Conservation (phyloP, 1,140 invertebrate species). For the Dendroctonus ponderosae region DNA sequence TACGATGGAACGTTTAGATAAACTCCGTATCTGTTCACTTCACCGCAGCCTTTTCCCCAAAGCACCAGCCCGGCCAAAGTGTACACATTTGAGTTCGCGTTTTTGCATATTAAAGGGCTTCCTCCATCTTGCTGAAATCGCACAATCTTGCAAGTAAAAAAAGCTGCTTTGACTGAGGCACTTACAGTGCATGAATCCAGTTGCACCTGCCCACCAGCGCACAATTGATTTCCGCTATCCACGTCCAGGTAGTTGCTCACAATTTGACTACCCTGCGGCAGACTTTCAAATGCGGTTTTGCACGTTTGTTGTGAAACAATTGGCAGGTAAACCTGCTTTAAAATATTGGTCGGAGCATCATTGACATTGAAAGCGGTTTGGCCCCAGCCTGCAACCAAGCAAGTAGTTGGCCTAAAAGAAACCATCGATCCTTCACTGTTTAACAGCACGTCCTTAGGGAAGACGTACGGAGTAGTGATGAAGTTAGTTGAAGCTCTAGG, state of each 20-base stretch:
- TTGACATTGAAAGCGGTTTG: too few relatives aligned
- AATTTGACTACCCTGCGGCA: slow-evolving; percentile 14
- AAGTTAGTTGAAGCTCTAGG: too few relatives aligned
- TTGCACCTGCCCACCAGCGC: slow-evolving; percentile 35
- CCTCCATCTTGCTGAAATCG: slow-evolving; percentile 68
- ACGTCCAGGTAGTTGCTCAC: slow-evolving; percentile 24
- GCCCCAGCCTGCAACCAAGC: too few relatives aligned
- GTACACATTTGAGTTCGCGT: slow-evolving; percentile 54
- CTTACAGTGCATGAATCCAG: slow-evolving; percentile 39
- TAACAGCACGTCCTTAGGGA: too few relatives aligned
- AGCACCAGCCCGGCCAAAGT: slow-evolving; percentile 66
- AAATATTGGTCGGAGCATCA: slow-evolving; percentile 28
- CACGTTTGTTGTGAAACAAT: slow-evolving; percentile 35
- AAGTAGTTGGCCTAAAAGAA: too few relatives aligned
- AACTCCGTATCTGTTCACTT: slow-evolving; percentile 38
- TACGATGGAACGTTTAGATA: slow-evolving; percentile 40
- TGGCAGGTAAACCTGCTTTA: slow-evolving; percentile 34
- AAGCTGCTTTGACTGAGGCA: neutral
- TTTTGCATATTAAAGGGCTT: slow-evolving; percentile 64
- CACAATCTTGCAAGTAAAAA: neutral
- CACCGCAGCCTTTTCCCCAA: slow-evolving; percentile 63
- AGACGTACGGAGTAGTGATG: too few relatives aligned
- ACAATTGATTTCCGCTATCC: slow-evolving; percentile 34
- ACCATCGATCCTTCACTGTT: too few relatives aligned
- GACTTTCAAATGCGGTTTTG: slow-evolving; percentile 22